Base-by-base conservation (phyloP, 2,113 vertebrate species). In the Tenrec ecaudatus region DNA sequence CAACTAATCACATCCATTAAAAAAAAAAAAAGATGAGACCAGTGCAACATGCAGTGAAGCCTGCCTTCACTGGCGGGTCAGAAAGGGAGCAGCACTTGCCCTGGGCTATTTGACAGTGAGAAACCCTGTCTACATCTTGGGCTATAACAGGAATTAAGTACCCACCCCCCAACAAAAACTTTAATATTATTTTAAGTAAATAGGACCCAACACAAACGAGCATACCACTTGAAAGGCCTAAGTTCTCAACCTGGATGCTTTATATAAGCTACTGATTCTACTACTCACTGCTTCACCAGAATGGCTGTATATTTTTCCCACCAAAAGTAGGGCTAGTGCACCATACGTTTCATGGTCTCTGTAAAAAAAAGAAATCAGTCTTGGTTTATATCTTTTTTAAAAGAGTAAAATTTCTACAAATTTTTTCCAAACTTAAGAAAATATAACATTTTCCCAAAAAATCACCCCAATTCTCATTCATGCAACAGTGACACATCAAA, bases 261-360 rank as follows among this genome's bases (percentile, higher is more conserved):
- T 57, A 94, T 29, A 81, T 62, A 77, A 87, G 53, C 95, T 95
- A 92, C 94, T 85, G 71, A 90, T 82, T 86, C 89, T 83, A 96
- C 96, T 97, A 97, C 97, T 97, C 96, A 97, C 96, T 97, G 97
- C 95, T 96, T 91, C 96, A 96, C 96, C 96, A 96, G 96, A 97
- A 95, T 95, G 96, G 97, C 93, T 96, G 95, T 91, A 81, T 96
- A 95, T 94, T 96, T 96, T 97, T 96, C 96, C 97, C 96, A 97
- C 96, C 97, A 97, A 96, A 97, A 95, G 95, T 92, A 97, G 87
- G 53, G 95, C 89, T 97, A 97, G 96, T 97, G 95, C 96, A 96
- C 96, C 96, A 97, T 95, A 96, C 90, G 91, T 88, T 95, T 96
- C 96, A 97, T 96, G 94, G 93, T 95, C 90, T 97, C 96, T 97